Percentiles rank a stretch among this genome's conserved stretches.
phyloP scores from a whole-genome alignment of 1,140 invertebrate species.

The Calephelis virginiensis region DNA sequence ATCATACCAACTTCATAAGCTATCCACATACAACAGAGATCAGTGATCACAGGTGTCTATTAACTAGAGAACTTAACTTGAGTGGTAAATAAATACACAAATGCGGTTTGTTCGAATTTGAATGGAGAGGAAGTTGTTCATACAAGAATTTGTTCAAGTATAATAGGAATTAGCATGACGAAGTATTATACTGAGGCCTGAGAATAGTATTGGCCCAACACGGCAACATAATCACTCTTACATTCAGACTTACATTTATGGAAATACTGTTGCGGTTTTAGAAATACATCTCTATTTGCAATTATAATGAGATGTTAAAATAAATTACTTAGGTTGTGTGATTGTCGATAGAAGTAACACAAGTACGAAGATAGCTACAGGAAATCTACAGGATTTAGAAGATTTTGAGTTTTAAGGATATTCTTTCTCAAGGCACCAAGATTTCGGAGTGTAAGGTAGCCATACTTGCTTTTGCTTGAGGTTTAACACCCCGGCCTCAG shows the following conservation, averaged over 20 bases:
- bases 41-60: constrained; percentile 57
- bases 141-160: constrained; percentile 40
- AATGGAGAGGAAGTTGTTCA: constrained; percentile 69
- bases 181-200: constrained; percentile 36
- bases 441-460: too few relatives aligned
- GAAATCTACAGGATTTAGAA: too few relatives aligned
- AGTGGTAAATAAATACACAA: constrained; percentile 51
- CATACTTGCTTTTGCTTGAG: too few relatives aligned
- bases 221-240: constrained; percentile 25
- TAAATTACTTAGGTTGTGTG: background rate
- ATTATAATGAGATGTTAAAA: background rate
- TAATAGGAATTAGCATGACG: constrained; percentile 47
- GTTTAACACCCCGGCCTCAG: too few relatives aligned
- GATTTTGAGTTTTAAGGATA: too few relatives aligned
- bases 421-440: too few relatives aligned
- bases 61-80: constrained; percentile 42
- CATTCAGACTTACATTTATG: background rate
- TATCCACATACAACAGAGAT: constrained; percentile 27
- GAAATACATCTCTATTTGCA: background rate
- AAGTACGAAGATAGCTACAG: too few relatives aligned
- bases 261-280: background rate
- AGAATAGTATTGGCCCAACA: constrained; percentile 59
- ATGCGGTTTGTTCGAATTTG: constrained; percentile 45
- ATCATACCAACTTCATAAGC: background rate
- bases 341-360: background rate